Evolutionary conservation across 1,140 invertebrate species (phyloP).

Genomic region (Lasioglossum baleicum): DNA sequence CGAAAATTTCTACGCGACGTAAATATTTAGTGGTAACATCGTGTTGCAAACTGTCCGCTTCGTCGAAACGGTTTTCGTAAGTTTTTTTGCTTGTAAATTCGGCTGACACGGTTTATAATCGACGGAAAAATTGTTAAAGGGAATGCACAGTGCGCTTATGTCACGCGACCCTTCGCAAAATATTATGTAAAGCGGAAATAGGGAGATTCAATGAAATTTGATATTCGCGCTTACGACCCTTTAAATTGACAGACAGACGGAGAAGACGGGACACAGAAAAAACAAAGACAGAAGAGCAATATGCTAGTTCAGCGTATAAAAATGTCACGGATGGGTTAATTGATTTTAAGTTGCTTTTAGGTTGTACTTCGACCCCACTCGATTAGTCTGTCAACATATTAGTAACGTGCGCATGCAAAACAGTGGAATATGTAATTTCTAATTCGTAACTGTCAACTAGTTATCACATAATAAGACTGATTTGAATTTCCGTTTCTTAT

Average conservation of each 20-base stretch:
- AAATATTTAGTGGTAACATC: background rate
- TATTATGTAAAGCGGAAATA: background rate
- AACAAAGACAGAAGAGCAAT: background rate
- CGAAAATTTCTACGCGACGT: background rate
- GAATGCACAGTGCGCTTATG: background rate
- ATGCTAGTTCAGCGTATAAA: background rate
- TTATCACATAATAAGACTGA: too few species aligned
- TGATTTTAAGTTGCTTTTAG: background rate
- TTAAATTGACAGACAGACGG: background rate
- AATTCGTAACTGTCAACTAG: background rate
- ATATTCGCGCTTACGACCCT: background rate
- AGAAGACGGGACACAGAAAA: background rate
- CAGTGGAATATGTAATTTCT: background rate
- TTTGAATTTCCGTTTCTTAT: too few species aligned
- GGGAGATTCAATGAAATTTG: conserved; percentile 1
- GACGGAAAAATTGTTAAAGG: background rate
- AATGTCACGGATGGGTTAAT: conserved; percentile 6
- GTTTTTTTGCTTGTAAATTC: background rate
- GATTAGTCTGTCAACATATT: too few species aligned
- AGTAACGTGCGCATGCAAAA: too few species aligned
- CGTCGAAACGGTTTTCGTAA: background rate
- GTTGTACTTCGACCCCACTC: background rate
- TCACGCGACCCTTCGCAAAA: background rate
- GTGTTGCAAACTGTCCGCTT: background rate
- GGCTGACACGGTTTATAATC: background rate